Conservation (phyloP, 2,888 invertebrate genomes). For the Choristoneura rosaceana region DNA sequence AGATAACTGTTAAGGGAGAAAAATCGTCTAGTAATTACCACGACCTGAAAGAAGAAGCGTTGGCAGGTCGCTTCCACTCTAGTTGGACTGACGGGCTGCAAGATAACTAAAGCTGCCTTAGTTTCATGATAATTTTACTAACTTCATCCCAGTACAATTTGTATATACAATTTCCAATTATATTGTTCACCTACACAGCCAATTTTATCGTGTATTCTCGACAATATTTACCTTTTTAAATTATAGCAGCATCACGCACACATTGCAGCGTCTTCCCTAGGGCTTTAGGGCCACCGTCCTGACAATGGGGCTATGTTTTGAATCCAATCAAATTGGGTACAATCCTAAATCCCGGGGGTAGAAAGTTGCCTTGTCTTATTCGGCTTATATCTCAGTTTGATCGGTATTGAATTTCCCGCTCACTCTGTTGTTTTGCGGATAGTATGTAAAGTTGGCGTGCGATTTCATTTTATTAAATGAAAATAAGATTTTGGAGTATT, state of each 20-base stretch:
- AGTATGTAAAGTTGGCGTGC: not conserved
- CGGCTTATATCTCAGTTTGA: conserved; percentile 20
- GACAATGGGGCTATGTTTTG: conserved; percentile 53
- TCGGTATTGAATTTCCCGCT: conserved; percentile 14
- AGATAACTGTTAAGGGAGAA: too few species aligned
- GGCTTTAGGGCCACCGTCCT: conserved; percentile 44
- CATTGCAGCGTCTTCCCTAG: conserved; percentile 43
- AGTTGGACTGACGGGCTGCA: too few species aligned
- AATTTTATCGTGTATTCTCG: too few species aligned
- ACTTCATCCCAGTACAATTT: too few species aligned
- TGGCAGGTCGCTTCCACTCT: too few species aligned
- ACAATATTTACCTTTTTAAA: not conserved
- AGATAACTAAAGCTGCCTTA: too few species aligned
- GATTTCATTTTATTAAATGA: not conserved
- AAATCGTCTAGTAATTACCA: too few species aligned
- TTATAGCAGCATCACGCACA: conserved; percentile 49
- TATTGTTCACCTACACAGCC: too few species aligned
- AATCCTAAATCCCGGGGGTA: conserved; percentile 25
- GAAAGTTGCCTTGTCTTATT: conserved; percentile 27
- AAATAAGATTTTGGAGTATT: not conserved
- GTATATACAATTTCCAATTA: too few species aligned
- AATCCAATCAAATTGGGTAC: conserved; percentile 52
- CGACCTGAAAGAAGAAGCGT: too few species aligned
- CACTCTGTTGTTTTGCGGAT: not conserved
- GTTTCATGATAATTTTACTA: too few species aligned